Conservation (phyloP, 2,797 vertebrate genomes). For the Staurois parvus region DNA sequence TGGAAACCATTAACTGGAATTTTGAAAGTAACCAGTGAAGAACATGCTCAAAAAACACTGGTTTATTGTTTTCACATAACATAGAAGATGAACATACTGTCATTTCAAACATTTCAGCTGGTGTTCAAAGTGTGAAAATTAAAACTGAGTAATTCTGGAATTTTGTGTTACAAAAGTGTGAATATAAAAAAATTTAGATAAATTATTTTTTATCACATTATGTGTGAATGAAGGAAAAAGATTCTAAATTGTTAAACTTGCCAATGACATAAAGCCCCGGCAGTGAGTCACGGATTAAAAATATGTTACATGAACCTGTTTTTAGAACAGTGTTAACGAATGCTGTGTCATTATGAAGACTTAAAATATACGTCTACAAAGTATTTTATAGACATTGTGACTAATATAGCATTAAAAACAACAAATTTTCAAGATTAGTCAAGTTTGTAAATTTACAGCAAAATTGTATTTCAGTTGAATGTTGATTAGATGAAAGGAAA, state of each 20-base stretch:
- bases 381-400: background rate
- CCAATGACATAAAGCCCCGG: slow-evolving; percentile 56
- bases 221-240: slow-evolving; percentile 57
- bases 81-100: background rate
- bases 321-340: slow-evolving; percentile 56
- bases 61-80: background rate
- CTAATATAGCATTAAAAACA: background rate
- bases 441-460: background rate
- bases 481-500: background rate
- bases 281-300: slow-evolving; percentile 59
- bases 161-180: slow-evolving; percentile 50
- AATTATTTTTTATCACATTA: slow-evolving; percentile 37
- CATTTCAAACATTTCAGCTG: background rate
- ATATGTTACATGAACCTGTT: slow-evolving; percentile 59
- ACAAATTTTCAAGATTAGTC: background rate
- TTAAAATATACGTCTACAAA: slow-evolving; percentile 20
- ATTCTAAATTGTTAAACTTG: slow-evolving; percentile 49
- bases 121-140: slow-evolving; percentile 22
- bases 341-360: background rate
- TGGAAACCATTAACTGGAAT: too few species aligned
- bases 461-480: background rate
- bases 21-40: background rate
- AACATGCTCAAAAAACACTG: background rate
- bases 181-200: slow-evolving; percentile 37
- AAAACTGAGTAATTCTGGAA: background rate